Evolutionary conservation across 2,888 invertebrate genomes (phyloP).

Genomic region (Drosophila algonquin): DNA sequence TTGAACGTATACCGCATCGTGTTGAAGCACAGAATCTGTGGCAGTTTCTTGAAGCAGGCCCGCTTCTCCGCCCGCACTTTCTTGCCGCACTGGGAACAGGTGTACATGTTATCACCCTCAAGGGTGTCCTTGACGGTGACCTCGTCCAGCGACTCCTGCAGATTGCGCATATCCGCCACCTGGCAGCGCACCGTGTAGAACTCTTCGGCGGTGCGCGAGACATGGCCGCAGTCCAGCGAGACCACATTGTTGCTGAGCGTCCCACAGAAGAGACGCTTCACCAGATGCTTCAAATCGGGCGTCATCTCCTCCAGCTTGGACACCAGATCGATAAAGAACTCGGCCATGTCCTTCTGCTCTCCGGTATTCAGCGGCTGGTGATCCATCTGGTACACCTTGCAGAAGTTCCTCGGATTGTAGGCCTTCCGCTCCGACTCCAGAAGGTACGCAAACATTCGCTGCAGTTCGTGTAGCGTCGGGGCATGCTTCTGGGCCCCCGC

Average conservation of each 20-base stretch:
- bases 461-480: constrained; percentile 92
- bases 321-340: constrained; percentile 98
- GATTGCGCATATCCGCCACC: constrained; percentile 97
- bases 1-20: constrained; percentile 99
- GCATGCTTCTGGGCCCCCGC: constrained; percentile 90
- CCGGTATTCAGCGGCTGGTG: constrained; percentile 97
- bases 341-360: constrained; percentile 99
- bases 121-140: constrained; percentile 98
- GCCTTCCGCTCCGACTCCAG: constrained; percentile 97
- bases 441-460: constrained; percentile 97
- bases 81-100: constrained; percentile 96
- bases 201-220: constrained; percentile 96
- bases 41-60: constrained; percentile 96
- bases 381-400: constrained; percentile 98
- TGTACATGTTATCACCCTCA: constrained; percentile 99
- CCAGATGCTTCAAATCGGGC: constrained; percentile 92
- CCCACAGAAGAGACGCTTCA: constrained; percentile 96
- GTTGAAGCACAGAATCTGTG: constrained; percentile 96
- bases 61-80: constrained; percentile 98
- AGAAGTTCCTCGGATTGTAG: constrained; percentile 97
- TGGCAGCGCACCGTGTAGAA: constrained; percentile 98
- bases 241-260: constrained; percentile 98
- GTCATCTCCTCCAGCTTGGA: constrained; percentile 98
- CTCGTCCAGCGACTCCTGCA: constrained; percentile 97
- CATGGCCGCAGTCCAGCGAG: constrained; percentile 97